phyloP scores from a whole-genome alignment of 2,113 vertebrate species.

The Carassius gibelio region DNA sequence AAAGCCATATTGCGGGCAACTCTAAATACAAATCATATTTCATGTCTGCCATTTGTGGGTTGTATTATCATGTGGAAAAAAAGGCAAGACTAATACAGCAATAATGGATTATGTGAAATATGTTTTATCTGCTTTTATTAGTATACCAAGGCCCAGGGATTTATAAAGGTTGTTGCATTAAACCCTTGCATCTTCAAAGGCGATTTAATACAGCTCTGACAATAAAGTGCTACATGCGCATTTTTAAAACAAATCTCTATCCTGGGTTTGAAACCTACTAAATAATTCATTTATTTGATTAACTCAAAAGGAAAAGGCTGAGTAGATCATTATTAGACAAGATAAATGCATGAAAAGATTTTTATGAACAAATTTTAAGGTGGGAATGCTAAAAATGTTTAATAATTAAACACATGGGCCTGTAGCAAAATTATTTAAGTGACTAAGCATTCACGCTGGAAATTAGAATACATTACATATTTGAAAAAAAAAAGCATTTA shows the following conservation, averaged over 20 bases:
- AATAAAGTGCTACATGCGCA: neutral
- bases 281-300: conserved; percentile 23
- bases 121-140: neutral
- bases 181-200: neutral
- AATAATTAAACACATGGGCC: too few species aligned
- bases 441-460: too few species aligned
- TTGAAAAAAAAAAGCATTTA: neutral
- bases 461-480: too few species aligned
- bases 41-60: conserved; percentile 5
- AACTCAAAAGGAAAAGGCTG: neutral
- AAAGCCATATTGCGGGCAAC: neutral
- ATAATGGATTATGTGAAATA: neutral
- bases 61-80: conserved; percentile 3
- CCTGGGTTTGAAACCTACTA: neutral
- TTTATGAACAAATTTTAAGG: neutral
- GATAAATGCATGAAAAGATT: neutral
- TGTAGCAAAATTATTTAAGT: too few species aligned
- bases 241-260: conserved; percentile 20
- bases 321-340: conserved; percentile 2
- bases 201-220: neutral
- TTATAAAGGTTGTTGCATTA: conserved; percentile 18
- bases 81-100: conserved; percentile 9
- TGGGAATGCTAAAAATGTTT: neutral
- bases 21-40: conserved; percentile 32
- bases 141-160: neutral